Evolutionary conservation across 2,888 invertebrate species (phyloP).

Genomic region (Tigriopus californicus): DNA sequence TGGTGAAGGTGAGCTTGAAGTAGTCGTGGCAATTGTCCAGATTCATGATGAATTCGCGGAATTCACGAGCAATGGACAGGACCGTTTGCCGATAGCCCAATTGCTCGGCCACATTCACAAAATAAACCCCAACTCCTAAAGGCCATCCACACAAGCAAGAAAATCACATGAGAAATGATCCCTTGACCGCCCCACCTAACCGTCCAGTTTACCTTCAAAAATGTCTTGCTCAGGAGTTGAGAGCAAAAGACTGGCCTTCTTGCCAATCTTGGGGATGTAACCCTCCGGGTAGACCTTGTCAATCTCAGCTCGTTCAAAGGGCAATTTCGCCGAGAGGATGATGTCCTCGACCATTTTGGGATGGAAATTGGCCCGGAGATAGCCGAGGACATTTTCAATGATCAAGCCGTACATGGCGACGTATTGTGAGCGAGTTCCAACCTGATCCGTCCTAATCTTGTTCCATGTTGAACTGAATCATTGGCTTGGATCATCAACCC

Average conservation of each 20-base stretch:
- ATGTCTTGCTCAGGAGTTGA: too few species aligned
- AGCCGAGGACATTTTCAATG: slow-evolving; percentile 79
- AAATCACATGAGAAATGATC: too few species aligned
- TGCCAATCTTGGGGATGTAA: background rate
- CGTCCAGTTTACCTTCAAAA: slow-evolving; percentile 37
- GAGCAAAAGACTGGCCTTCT: background rate
- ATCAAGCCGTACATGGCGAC: slow-evolving; percentile 76
- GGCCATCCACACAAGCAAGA: too few species aligned
- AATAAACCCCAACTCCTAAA: slow-evolving; percentile 7
- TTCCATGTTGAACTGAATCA: too few species aligned
- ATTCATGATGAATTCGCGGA: slow-evolving; percentile 13
- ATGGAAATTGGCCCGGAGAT: slow-evolving; percentile 73
- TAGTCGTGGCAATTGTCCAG: slow-evolving; percentile 14
- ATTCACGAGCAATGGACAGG: slow-evolving; percentile 5
- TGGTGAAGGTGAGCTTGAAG: background rate
- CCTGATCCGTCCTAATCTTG: too few species aligned
- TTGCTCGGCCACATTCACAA: slow-evolving; percentile 3
- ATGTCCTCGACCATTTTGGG: slow-evolving; percentile 87
- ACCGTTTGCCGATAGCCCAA: background rate
- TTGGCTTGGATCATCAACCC: too few species aligned
- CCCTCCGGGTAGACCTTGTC: slow-evolving; percentile 10
- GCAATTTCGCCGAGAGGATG: slow-evolving; percentile 57
- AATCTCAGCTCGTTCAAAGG: slow-evolving; percentile 45
- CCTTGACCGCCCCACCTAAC: too few species aligned
- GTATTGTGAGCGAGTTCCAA: too few species aligned